Evolutionary conservation across 2,113 vertebrate genomes (phyloP).

Genomic region (Caranx ignobilis): DNA sequence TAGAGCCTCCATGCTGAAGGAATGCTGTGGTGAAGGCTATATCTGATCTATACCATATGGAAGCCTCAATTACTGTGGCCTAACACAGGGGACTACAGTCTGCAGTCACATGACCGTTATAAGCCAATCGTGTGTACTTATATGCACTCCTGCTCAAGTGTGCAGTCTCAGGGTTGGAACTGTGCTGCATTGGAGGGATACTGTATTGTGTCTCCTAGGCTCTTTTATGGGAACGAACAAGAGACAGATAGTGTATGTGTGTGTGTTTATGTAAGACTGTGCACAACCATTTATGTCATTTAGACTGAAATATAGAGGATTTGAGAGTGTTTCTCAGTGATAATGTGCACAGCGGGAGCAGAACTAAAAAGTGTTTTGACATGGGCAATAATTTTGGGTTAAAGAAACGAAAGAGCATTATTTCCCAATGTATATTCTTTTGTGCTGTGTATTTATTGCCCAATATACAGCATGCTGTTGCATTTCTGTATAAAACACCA

Average conservation of each 20-base stretch:
- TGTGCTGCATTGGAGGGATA: conserved; percentile 66
- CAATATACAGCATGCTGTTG: background rate
- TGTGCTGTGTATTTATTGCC: background rate
- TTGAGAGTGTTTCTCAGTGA: background rate
- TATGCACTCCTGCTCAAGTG: conserved; percentile 71
- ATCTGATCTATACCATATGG: conserved; percentile 85
- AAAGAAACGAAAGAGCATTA: conserved; percentile 20
- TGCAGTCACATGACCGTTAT: conserved; percentile 71
- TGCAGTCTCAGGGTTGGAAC: conserved; percentile 65
- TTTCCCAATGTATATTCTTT: background rate
- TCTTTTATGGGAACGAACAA: conserved; percentile 21
- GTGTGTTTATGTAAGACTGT: background rate
- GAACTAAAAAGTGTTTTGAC: background rate
- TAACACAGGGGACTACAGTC: conserved; percentile 74
- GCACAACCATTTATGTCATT: conserved; percentile 9
- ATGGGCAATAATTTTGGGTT: conserved; percentile 8
- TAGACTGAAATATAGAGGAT: conserved; percentile 3
- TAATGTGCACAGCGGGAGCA: background rate
- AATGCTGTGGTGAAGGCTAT: conserved; percentile 76
- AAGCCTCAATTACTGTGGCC: conserved; percentile 78
- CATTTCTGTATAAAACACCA: conserved; percentile 3
- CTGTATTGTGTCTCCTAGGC: conserved; percentile 47
- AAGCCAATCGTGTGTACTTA: conserved; percentile 67
- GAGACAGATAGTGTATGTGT: conserved; percentile 1
- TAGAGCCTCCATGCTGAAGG: conserved; percentile 62